Base-by-base conservation (phyloP, 2,113 vertebrate species). In the Centrocercus urophasianus region DNA sequence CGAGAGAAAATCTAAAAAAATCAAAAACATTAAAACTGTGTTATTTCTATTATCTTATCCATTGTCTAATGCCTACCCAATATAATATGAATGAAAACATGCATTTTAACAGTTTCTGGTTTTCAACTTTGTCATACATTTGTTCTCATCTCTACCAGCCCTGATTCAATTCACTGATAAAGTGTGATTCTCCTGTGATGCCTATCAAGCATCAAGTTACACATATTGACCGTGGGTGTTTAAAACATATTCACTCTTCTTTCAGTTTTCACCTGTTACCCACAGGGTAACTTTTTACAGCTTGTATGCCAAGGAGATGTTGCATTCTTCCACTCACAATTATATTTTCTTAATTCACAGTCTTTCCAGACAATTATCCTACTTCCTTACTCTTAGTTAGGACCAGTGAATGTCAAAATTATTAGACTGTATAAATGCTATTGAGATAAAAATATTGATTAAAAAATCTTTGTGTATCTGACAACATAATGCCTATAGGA, bases 181-280 rank as follows among this genome's bases (percentile, higher is more conserved):
- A 75, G 63, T 81, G 52, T 34, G 77, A 93, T 90, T 92, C 73
- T 81, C 32, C 79, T 88, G 56, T 75, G 61, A 86, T 88, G 42
- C 15, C 42, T 43, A 54, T 83, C 66, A 90, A 83, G 65, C 48
- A 81, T 32, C 74, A 88, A 93, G 56, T 92, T 86, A 82, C 70
- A 89, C 92, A 86, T 86, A 88, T 82, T 94, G 80, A 84, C 27
- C 0, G 63, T 92, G 92, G 80, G 92, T 78, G 88, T 95, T 89
- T 82, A 78, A 93, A 89, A 34, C 71, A 88, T 93, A 88, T 65
- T 90, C n/a, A 92, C 70, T 86, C 43, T 28, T 65, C 74, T 86
- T 89, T 66, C 77, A 84, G 48, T 78, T 92, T 96, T 95, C 73
- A 76, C 9, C 77, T 92, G 61, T 86, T 89, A 75, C 15, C 73